phyloP scores from a whole-genome alignment of 1,140 invertebrate species.

The Goniozus legneri region DNA sequence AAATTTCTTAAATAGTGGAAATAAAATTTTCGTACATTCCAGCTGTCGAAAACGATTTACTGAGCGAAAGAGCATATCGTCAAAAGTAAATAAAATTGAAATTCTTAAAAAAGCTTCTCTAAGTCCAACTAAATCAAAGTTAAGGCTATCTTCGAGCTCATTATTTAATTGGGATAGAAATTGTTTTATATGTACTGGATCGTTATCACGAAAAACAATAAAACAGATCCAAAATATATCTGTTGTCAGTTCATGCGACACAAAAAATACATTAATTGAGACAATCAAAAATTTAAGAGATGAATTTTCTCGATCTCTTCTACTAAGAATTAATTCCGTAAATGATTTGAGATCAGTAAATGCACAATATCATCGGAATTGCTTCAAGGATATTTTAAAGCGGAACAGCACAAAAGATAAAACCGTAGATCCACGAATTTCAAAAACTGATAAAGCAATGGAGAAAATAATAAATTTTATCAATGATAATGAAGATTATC shows the following conservation, averaged over 20 bases:
- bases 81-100: neutral
- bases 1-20: neutral
- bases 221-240: neutral
- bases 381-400: neutral
- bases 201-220: neutral
- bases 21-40: conserved; percentile 2
- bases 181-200: neutral
- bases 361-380: neutral
- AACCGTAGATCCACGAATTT: neutral
- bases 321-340: neutral
- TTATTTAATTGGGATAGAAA: neutral
- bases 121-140: too few species aligned
- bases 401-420: neutral
- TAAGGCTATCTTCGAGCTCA: neutral
- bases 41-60: neutral
- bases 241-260: neutral
- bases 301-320: neutral
- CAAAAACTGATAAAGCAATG: neutral
- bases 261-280: neutral
- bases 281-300: neutral
- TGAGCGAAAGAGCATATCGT: neutral
- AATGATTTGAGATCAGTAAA: neutral
- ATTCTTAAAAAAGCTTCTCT: neutral
- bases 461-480: neutral
- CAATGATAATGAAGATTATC: neutral